Evolutionary conservation across 2,113 vertebrate species (phyloP).

Genomic region (Gymnorhina tibicen): DNA sequence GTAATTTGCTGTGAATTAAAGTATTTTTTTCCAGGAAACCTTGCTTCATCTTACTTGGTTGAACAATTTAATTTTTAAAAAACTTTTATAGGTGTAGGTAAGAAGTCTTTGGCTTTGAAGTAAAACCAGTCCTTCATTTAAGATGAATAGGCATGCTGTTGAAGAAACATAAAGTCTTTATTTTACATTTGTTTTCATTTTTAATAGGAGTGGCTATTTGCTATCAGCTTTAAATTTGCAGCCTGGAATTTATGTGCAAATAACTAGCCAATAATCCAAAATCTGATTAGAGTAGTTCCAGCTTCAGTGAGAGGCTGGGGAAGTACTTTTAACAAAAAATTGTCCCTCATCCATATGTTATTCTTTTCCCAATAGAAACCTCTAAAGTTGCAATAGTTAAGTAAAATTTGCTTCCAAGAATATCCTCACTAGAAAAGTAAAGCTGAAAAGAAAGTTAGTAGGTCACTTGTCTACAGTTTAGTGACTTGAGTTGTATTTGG

Average conservation of each 20-base stretch:
- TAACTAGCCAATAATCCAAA: neutral
- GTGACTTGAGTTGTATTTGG: neutral
- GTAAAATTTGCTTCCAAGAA: neutral
- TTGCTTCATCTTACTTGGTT: neutral
- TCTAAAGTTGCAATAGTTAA: neutral
- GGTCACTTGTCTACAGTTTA: neutral
- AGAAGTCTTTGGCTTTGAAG: neutral
- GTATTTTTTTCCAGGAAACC: neutral
- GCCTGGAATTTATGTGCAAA: neutral
- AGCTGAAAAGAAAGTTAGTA: neutral
- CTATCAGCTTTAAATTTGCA: neutral
- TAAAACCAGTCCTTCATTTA: neutral
- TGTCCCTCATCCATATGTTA: neutral
- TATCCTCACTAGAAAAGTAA: neutral
- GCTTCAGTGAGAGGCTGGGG: neutral
- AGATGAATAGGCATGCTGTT: neutral
- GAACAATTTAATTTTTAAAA: fast-evolving
- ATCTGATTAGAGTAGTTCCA: neutral
- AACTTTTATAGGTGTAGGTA: neutral
- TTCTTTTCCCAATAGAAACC: neutral
- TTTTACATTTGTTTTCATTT: neutral
- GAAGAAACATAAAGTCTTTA: neutral
- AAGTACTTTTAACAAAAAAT: neutral
- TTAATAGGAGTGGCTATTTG: neutral
- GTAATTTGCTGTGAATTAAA: neutral